These are phyloP conservation scores for Solea solea DNA, from an alignment of 2,113 vertebrate species.

Conservation along the genomic window DNA sequence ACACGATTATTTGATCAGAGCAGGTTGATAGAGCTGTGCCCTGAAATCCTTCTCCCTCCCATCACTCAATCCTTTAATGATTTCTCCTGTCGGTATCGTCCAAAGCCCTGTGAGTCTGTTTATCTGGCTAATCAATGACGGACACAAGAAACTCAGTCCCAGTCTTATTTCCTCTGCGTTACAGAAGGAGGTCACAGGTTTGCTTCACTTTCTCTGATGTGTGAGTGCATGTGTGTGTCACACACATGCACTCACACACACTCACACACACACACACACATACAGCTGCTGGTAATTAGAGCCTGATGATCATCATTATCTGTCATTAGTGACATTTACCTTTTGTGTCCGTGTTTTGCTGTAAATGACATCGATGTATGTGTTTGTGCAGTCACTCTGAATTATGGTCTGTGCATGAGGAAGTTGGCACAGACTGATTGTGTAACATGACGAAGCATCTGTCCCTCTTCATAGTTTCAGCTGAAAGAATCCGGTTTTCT, in stretches of 20 bases:
- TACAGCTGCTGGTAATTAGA: not conserved
- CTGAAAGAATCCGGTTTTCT: too few relatives aligned
- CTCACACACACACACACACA: too few relatives aligned
- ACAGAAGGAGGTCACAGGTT: slow-evolving; percentile 2
- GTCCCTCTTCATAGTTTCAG: too few relatives aligned
- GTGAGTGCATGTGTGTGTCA: slow-evolving; percentile 52
- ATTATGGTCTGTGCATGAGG: not conserved
- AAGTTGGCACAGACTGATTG: too few relatives aligned
- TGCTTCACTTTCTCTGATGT: slow-evolving; percentile 17
- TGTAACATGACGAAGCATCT: too few relatives aligned
- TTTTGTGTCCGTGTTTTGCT: slow-evolving; percentile 6
- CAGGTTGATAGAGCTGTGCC: slow-evolving; percentile 30
- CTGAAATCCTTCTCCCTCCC: slow-evolving; percentile 18
- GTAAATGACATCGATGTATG: slow-evolving; percentile 1
- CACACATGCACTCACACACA: too few relatives aligned
- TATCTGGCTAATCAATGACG: slow-evolving; percentile 57
- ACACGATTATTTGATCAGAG: slow-evolving; percentile 32
- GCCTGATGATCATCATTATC: not conserved
- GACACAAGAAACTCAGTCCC: slow-evolving; percentile 25
- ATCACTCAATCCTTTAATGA: slow-evolving; percentile 47
- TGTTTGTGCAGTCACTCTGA: slow-evolving; percentile 20
- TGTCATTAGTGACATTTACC: slow-evolving; percentile 3
- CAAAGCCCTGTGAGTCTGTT: slow-evolving; percentile 38
- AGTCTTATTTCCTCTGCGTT: slow-evolving; percentile 40
- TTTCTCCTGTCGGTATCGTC: slow-evolving; percentile 37